Base-by-base conservation (phyloP, 2,797 vertebrate species). In the Pangasius macronema region DNA sequence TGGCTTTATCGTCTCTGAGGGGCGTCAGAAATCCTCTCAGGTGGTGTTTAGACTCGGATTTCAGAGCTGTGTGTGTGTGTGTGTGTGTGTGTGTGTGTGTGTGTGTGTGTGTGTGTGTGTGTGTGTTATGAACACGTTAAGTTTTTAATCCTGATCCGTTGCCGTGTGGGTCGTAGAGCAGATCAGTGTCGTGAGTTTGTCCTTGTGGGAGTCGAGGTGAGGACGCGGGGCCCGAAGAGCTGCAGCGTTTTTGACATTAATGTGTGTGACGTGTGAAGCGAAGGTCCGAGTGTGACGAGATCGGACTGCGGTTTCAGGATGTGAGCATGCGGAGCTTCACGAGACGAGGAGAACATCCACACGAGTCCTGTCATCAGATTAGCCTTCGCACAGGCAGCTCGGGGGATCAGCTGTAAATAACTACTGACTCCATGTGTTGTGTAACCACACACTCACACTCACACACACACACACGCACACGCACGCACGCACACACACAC, bases 341-440 rank as follows among this genome's bases (percentile, higher is more conserved):
- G 57, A 82, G 36, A 46, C 68, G 8, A 42, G 81, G 16, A 36
- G 42, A 65, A 51, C 22, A 5, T 73, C 39, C 22, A 49, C 49
- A 55, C 10, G 7, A 46, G 46, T 92, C 91, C 91, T 92, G 93
- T 92, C 68, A 85, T 94, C 91, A 92, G 91, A 92, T 92, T 91
- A 93, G 93, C 92, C 92, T 92, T 94, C 94, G 93, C 94, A 95
- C 93, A 94, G 93, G 94, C 92, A 93, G 94, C n/a, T 30, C 24
- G 27, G 93, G 93, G 91, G 94, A 94, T 94, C 93, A 93, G 93
- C 94, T 93, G 92, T 90, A 94, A 95, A 73, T 95, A 95, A 94
- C 93, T 92, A 85, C 90, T 85, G 91, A 91, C 91, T 92, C 91
- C 89, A 93, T 93, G 89, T 90, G 91, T 91, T 88, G 90, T 92